Base-by-base conservation (phyloP, 2,113 vertebrate genomes). In the Notothenia coriiceps region DNA sequence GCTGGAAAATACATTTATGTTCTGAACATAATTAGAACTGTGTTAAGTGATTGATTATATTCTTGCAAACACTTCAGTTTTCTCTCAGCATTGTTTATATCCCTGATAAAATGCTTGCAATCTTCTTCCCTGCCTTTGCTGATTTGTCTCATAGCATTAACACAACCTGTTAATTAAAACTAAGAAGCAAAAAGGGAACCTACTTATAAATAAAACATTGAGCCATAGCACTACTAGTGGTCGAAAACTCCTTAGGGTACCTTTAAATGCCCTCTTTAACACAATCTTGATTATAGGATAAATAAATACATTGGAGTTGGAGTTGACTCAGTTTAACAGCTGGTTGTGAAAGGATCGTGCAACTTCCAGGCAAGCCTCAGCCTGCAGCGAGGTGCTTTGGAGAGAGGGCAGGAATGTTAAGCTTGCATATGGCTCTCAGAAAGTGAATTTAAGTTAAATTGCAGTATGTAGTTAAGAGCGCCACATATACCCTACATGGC, bases 331-430 rank as follows among this genome's bases (percentile, higher is more conserved):
- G 47, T 18, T 6, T 17, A 33, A 44, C 49, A 77, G 40, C 63
- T 51, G 18, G 3, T 57, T 84, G 25, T 66, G 60, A 80, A 91
- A 85, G 11, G 1, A 71, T 74, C 86, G 70, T 68, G 69, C 56
- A 90, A 72, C 70, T 75, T 81, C 40, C 57, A 86, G 56, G 80
- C 93, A 89, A 86, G 94, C 50, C 87, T 84, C 33, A 85, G 90
- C 94, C 73, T 90, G 94, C 80, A 50, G 52, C 17, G 2, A 61
- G 35, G 14, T 5, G 64, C 43, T 77, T 35, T 14, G 65, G 79
- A 62, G 25, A 43, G 4, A 73, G 40, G 54, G 1, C n/a, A 91
- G 76, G 90, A 91, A 95, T 93, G 87, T 84, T 72, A 1, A 65
- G 52, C 74, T 79, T 50, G 10, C 49, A 33, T 50, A 2, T 64